Base-by-base conservation (phyloP, 2,113 vertebrate species). In the Coptodon bakossiorum region DNA sequence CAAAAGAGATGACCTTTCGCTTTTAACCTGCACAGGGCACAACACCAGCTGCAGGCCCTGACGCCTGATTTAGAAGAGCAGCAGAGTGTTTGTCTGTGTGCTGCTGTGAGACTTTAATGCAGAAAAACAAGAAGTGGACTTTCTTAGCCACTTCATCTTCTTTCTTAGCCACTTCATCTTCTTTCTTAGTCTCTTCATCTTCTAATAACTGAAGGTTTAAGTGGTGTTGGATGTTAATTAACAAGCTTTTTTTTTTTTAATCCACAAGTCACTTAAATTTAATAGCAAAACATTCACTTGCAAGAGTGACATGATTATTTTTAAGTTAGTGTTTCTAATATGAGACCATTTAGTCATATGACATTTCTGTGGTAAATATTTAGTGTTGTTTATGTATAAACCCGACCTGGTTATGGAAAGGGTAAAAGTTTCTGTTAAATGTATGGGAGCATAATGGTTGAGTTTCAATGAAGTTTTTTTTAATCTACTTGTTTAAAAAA, bases 1-100 rank as follows among this genome's bases (percentile, higher is more conserved):
- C 88, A 91, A 36, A 61, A 82, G 9, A 36, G 43, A 36, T 78
- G 86, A 92, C 88, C 91, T 89, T 90, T 92, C 27, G 13, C 59
- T 86, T 86, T 85, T 86, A 78, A 83, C 84, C 84, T 59, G 79
- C 11, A 6, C 34, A 53, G 86, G 59, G 71, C 82, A 36, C 71
- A 3, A 68, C 66, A 90, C 31, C 81, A 85, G 78, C 66, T 1
- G 29, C 9, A 10, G 68, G 68, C 22, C 45, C 50, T 83, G 6
- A 43, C 11, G 17, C 6, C 56, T 17, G 14, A 11, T n/a, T 6
- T 73, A 50, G 48, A 34, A 22, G 50, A 66, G 27, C 10, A 5
- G 45, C 13, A 16, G 57, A 48, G 27, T 38, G 43, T 34, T 7
- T 43, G 36, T 19, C 48, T 53, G 2, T 80, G 76, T 43, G 16